Percentiles rank a stretch among this genome's conserved stretches.
Evolutionary conservation across 2,113 vertebrate species (phyloP).

Genomic region (Lepus timidus): DNA sequence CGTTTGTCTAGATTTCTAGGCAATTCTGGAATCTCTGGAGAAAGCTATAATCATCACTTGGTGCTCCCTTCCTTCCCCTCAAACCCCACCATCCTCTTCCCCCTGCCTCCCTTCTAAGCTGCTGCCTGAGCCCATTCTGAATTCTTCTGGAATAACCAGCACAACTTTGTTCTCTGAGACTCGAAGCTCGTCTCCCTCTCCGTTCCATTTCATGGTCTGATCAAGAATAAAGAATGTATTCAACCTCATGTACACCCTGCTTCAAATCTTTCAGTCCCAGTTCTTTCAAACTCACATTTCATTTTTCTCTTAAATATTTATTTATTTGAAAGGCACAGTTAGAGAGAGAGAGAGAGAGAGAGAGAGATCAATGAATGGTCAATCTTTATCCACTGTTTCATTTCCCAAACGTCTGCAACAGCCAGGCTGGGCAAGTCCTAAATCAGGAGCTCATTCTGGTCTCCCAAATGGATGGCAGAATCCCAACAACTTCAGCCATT

Average conservation of each 20-base stretch:
- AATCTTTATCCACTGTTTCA: too few species aligned
- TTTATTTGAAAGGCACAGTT: too few species aligned
- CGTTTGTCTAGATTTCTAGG: not conserved
- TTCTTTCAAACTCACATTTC: not conserved
- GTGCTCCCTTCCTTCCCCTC: not conserved
- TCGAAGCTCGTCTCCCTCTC: not conserved
- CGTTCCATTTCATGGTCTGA: too few species aligned
- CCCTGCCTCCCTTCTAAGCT: not conserved
- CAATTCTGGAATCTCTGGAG: not conserved
- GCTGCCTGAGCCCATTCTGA: not conserved
- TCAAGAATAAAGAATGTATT: not conserved
- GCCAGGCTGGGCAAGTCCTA: too few species aligned
- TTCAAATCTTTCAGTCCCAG: not conserved
- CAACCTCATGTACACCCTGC: not conserved
- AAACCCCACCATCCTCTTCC: too few species aligned
- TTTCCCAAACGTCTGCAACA: too few species aligned
- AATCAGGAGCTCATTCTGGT: too few species aligned
- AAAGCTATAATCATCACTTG: not conserved
- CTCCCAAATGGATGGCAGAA: too few species aligned
- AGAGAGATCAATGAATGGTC: too few species aligned
- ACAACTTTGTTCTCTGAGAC: not conserved
- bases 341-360: too few species aligned
- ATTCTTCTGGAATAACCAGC: not conserved
- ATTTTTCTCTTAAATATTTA: too few species aligned
- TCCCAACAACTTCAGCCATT: too few species aligned